Evolutionary conservation across 2,113 vertebrate species (phyloP), one percentile per base, ranked within the genome.

Genomic region (Paramisgurnus dabryanus): DNA sequence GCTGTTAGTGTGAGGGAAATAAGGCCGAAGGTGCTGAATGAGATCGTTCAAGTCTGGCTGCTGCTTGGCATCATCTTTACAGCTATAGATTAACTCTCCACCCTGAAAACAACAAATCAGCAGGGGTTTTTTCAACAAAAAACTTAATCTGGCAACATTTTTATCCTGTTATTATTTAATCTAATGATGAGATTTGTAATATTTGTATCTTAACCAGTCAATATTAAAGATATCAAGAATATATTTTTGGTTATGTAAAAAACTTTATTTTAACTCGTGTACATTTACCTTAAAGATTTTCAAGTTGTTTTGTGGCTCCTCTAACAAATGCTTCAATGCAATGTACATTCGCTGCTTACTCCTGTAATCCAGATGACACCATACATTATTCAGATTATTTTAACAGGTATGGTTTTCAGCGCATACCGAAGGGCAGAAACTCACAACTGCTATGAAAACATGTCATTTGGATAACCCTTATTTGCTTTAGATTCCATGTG

Each of bases 261-360:
- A 63, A 63, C 10, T 5, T 63, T 8, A 10, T n/a, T 12, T 15
- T 57, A 0, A 10, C 18, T 7, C 2, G 11, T n/a, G 11, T 50
- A 11, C 9, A 49, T 79, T 93, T 90, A 99, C 98, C 96, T 98
- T 98, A 88, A 99, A 99, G 86, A 99, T 95, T 91, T 98, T 98
- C 82, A 99, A 92, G 91, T 99, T 99, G 92, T 99, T 99, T 90
- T 99, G 98, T 50, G 98, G 93, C 88, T 99, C 97, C 87, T 97
- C 95, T 83, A 99, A 90, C 87, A 99, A 92, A 86, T 95, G 97
- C 90, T 93, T 96, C 92, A 99, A 92, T 88, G 97, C 96, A 90
- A 98, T 94, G 88, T 95, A 93, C 98, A 99, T 99, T 86, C 97
- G 93, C 90, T 97, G 96, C 89, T 95, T 95, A 90, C 96, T 97